Conservation (phyloP, 2,797 vertebrate species). For the Tolypeutes matacus region DNA sequence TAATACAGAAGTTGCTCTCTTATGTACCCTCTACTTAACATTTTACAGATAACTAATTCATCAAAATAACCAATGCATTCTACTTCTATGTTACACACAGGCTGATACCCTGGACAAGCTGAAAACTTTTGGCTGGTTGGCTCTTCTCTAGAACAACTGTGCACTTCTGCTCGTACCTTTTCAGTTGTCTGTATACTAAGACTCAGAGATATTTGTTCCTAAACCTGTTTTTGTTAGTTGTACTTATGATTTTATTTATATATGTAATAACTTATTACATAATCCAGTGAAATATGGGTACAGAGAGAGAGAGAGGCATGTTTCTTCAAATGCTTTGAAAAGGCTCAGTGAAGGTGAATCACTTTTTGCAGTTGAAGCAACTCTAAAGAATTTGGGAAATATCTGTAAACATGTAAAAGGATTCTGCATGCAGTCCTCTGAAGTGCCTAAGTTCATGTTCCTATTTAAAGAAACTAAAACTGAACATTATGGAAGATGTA, state of each 20-base stretch:
- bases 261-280: not conserved
- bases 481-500: not conserved
- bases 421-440: not conserved
- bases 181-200: not conserved
- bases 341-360: not conserved
- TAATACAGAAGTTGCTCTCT: not conserved
- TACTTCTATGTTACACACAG: not conserved
- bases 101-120: not conserved
- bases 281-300: not conserved
- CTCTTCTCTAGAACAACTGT: not conserved
- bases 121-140: not conserved
- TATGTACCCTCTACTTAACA: not conserved
- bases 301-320: not conserved
- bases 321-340: slow-evolving; percentile 53
- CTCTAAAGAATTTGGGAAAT: not conserved
- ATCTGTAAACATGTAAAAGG: not conserved
- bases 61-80: not conserved
- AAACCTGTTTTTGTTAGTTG: not conserved
- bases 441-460: not conserved
- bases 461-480: not conserved
- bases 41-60: not conserved
- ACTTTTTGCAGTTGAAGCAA: not conserved
- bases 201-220: not conserved
- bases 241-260: not conserved
- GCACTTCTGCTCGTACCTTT: not conserved